These are phyloP conservation scores for Leptinotarsa tumamoca DNA, from an alignment of 2,888 invertebrate species.

Conservation along the genomic window DNA sequence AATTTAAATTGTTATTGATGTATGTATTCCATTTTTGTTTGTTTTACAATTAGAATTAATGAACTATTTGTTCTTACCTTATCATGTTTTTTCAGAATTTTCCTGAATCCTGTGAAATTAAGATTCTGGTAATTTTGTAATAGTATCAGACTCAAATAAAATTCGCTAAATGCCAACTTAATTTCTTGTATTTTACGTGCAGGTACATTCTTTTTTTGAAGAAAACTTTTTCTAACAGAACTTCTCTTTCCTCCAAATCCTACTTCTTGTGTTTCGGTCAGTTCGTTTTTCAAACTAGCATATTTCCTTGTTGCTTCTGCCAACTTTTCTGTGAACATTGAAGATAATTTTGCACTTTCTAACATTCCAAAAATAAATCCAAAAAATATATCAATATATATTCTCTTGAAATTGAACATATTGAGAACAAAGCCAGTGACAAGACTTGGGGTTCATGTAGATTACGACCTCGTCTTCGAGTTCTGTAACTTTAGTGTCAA, in stretches of 20 bases:
- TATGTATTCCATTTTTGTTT: too few relatives aligned
- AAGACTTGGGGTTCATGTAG: too few relatives aligned
- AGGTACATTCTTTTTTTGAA: constrained; percentile 67
- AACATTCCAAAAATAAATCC: too few relatives aligned
- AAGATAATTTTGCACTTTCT: neutral
- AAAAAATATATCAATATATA: too few relatives aligned
- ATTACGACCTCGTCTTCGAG: too few relatives aligned
- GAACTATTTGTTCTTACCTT: constrained; percentile 74
- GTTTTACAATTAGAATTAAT: too few relatives aligned
- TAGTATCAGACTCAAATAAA: constrained; percentile 95
- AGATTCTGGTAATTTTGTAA: constrained; percentile 98
- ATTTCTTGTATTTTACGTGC: constrained; percentile 90
- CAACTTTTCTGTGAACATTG: constrained; percentile 49
- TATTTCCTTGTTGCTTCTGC: constrained; percentile 88
- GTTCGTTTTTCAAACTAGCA: constrained; percentile 88
- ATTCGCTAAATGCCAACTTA: constrained; percentile 98
- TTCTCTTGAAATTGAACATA: too few relatives aligned
- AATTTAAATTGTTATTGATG: too few relatives aligned
- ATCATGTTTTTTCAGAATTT: constrained; percentile 99
- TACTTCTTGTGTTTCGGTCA: constrained; percentile 69
- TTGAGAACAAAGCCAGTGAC: too few relatives aligned
- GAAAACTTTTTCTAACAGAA: constrained; percentile 60
- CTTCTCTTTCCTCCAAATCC: constrained; percentile 61
- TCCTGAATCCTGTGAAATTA: constrained; percentile 98
- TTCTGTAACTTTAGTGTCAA: too few relatives aligned